Conservation (phyloP, 2,888 invertebrate genomes). For the Neria commutata region DNA sequence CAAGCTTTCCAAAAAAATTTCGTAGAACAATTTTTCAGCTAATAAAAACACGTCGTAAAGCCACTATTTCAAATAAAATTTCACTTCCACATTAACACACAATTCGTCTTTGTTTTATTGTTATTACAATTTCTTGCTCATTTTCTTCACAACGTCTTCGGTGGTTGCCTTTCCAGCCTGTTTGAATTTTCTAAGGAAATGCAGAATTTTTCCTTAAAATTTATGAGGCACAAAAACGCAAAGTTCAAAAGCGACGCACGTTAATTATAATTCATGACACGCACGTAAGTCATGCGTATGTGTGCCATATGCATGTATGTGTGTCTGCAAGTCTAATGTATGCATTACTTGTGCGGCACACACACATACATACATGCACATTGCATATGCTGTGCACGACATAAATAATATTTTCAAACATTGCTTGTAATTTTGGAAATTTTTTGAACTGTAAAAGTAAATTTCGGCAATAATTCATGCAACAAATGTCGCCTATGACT, state of each 20-base stretch:
- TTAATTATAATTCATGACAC: constrained; percentile 55
- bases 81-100: neutral
- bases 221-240: constrained; percentile 34
- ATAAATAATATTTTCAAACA: neutral
- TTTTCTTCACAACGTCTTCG: neutral
- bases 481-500: too few relatives aligned
- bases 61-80: neutral
- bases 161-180: too few relatives aligned
- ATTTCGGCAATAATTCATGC: neutral
- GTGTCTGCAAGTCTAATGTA: neutral
- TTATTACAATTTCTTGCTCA: too few relatives aligned
- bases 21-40: too few relatives aligned
- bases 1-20: too few relatives aligned
- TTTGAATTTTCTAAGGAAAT: too few relatives aligned
- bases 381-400: too few relatives aligned
- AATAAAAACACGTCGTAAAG: neutral
- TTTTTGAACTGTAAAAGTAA: neutral
- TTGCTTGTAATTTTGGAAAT: neutral
- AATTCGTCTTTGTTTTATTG: too few relatives aligned
- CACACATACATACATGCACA: neutral
- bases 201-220: too few relatives aligned
- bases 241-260: constrained; percentile 25
- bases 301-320: neutral
- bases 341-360: neutral
- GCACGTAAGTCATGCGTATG: constrained; percentile 11